These are phyloP conservation scores for Aurelia aurita complex sp. Pacific DNA, from an alignment of 30 jellyfish, hydroid and myxozoan genomes.

Conservation along the genomic window DNA sequence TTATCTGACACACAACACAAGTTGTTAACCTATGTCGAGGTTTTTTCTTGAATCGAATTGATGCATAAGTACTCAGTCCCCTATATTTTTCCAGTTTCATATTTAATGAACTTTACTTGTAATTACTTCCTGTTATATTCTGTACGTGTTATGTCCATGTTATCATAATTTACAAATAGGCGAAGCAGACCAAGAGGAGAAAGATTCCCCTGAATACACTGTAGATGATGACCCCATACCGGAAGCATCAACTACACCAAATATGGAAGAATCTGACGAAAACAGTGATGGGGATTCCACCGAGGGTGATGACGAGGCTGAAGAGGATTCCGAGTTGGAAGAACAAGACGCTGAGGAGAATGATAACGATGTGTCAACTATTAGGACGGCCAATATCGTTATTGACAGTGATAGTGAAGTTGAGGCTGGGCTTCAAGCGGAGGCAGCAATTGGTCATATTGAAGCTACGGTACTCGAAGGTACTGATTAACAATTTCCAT, in stretches of 20 bases:
- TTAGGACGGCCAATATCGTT: slow-evolving; percentile 4
- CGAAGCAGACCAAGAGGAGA: slow-evolving; percentile 75
- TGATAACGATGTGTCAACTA: slow-evolving; percentile 19
- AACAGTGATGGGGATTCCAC: slow-evolving; percentile 44
- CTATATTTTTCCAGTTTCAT: too few species aligned
- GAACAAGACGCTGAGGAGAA: slow-evolving; percentile 63
- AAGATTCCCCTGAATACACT: slow-evolving; percentile 46
- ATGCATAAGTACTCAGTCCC: too few species aligned
- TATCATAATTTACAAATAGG: slow-evolving; percentile 10
- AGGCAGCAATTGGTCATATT: not conserved
- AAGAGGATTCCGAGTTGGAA: slow-evolving; percentile 57
- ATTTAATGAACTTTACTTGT: too few species aligned
- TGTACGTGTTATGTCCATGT: too few species aligned
- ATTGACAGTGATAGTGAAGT: slow-evolving; percentile 60
- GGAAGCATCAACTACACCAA: slow-evolving; percentile 36
- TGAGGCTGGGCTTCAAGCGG: slow-evolving; percentile 45
- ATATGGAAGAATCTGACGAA: slow-evolving; percentile 55
- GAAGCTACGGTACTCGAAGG: slow-evolving; percentile 23
- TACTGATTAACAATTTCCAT: not conserved
- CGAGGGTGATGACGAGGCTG: slow-evolving; percentile 61
- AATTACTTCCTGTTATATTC: too few species aligned
- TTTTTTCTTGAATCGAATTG: too few species aligned
- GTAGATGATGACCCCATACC: slow-evolving; percentile 63
- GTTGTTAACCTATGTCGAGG: too few species aligned
- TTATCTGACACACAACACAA: too few species aligned